Evolutionary conservation across 2,797 vertebrate genomes (phyloP).

Genomic region (Sphaeramia orbicularis): DNA sequence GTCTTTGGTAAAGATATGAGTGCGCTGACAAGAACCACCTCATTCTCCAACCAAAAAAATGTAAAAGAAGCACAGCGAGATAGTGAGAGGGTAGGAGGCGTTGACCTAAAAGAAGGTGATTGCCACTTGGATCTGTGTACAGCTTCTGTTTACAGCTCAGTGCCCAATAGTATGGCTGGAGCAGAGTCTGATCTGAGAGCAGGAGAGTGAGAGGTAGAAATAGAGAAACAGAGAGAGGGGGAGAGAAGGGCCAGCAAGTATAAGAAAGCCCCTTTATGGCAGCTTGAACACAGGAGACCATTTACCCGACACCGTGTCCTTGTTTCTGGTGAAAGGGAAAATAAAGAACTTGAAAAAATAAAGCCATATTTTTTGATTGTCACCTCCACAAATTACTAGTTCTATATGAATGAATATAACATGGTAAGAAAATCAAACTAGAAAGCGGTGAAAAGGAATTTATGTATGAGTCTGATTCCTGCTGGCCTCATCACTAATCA

Average conservation of each 20-base stretch:
- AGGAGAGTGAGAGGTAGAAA: conserved; percentile 55
- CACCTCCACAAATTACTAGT: conserved; percentile 34
- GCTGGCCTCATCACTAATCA: conserved; percentile 54
- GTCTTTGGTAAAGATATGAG: conserved; percentile 42
- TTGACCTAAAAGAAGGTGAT: conserved; percentile 68
- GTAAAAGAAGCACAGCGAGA: conserved; percentile 6
- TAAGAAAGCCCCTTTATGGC: conserved; percentile 80
- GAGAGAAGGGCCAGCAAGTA: conserved; percentile 63
- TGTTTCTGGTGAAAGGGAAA: conserved; percentile 65
- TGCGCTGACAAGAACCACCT: conserved; percentile 3
- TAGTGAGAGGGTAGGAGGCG: conserved; percentile 7
- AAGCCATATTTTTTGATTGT: conserved; percentile 49
- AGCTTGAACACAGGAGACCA: conserved; percentile 79
- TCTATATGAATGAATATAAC: conserved; percentile 41
- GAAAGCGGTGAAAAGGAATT: conserved; percentile 52
- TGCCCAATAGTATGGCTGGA: conserved; percentile 70
- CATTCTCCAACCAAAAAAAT: background rate
- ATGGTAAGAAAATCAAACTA: conserved; percentile 43
- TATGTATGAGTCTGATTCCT: conserved; percentile 61
- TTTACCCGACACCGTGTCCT: conserved; percentile 75
- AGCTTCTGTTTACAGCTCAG: conserved; percentile 72
- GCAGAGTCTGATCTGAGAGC: conserved; percentile 60
- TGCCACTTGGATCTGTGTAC: conserved; percentile 73
- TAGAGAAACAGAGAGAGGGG: conserved; percentile 41
- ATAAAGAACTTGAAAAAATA: conserved; percentile 37